Percentiles rank a stretch among this genome's conserved stretches.
These are phyloP conservation scores for Albula glossodonta DNA, from an alignment of 2,113 vertebrate species.

Conservation along the genomic window DNA sequence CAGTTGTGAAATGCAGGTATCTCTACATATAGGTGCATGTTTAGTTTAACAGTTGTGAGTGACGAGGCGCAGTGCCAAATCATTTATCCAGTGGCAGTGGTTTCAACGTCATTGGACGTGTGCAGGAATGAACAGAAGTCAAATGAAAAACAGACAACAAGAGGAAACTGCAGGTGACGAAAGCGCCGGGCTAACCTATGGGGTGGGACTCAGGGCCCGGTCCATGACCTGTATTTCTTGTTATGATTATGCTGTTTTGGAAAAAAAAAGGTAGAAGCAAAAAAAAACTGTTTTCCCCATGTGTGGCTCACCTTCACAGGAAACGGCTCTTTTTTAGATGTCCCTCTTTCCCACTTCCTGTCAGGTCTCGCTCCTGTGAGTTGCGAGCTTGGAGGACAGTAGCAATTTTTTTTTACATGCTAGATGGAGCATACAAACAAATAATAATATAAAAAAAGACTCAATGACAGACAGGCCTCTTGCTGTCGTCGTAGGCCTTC, in stretches of 20 bases:
- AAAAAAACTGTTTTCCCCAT: slow-evolving; percentile 16
- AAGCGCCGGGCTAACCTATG: background rate
- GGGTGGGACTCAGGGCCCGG: background rate
- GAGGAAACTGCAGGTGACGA: slow-evolving; percentile 11
- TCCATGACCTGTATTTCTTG: slow-evolving; percentile 12
- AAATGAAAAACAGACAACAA: slow-evolving; percentile 4
- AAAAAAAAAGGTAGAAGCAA: background rate
- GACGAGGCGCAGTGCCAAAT: background rate
- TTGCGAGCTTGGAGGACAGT: background rate
- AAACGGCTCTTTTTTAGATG: slow-evolving; percentile 16
- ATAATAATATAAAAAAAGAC: background rate
- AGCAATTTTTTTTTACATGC: background rate
- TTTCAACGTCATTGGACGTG: background rate
- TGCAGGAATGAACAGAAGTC: background rate
- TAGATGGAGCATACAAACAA: background rate
- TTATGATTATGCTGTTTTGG: slow-evolving; percentile 28
- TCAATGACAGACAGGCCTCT: slow-evolving; percentile 3
- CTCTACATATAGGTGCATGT: background rate
- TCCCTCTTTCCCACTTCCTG: slow-evolving; percentile 8
- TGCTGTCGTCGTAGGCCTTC: slow-evolving; percentile 51
- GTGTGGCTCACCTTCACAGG: slow-evolving; percentile 16
- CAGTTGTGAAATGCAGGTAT: background rate
- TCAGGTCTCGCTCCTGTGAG: too few relatives aligned
- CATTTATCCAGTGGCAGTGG: background rate
- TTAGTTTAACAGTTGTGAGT: background rate